Evolutionary conservation across 2,113 vertebrate species (phyloP), one percentile per base, ranked within the genome.

Genomic region (Ameiurus melas): DNA sequence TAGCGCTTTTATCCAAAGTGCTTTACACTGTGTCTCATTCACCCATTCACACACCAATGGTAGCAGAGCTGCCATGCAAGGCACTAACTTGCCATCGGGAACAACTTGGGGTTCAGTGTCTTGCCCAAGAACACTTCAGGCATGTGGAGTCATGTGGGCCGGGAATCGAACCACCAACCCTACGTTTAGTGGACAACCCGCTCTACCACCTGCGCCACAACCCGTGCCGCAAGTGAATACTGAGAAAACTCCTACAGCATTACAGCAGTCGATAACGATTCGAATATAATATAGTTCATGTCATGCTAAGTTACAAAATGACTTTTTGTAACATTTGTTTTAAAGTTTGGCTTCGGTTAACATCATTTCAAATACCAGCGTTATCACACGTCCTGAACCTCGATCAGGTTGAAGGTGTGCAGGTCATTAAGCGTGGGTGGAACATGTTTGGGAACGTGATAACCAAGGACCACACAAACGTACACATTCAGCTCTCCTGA

Each of bases 401-500:
- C 3, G 1, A 78, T 78, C 43, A 53, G 51, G 51, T 33, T 20
- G n/a, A 55, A 80, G 25, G 51, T 30, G 51, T 58, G 78, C 30
- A 10, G 4, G 78, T 57, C 53, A 12, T 57, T 58, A 8, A 27
- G 43, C 51, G 51, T 30, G 33, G 2, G 16, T 75, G 36, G 25
- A 62, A 73, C 5, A n/a, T 22, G 14, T 2, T n/a, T 55, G 16
- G 51, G 17, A 66, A 71, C 39, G 62, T 36, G 73, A 81, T 33
- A 68, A 55, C 27, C 27, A 17, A 75, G 22, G 57, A 85, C 58
- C 53, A n/a, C 75, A 89, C 73, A 80, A 53, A 88, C 0, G 20
- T 25, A 87, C 47, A 85, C 20, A n/a, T 39, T 73, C 43, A 87
- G 66, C 66, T 83, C 43, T 64, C 8, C 3, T 58, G 30, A 75